phyloP scores from a whole-genome alignment of 2,888 invertebrate species.

The Sinotaia quadrata region DNA sequence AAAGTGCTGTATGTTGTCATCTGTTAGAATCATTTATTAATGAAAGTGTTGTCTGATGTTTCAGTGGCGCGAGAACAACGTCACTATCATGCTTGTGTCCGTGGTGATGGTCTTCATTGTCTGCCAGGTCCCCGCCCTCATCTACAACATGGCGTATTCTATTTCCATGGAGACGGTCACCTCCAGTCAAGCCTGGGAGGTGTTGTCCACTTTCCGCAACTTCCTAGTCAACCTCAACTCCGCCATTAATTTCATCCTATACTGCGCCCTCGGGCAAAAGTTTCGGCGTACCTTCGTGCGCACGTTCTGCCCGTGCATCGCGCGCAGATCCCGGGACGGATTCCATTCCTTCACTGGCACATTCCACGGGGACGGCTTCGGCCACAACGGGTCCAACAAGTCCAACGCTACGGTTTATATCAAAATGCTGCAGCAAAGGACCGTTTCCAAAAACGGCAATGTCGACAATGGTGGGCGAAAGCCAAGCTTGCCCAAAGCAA shows the following conservation, averaged over 20 bases:
- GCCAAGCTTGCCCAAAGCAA: neutral
- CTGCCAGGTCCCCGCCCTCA: constrained; percentile 82
- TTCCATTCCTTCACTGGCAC: constrained; percentile 58
- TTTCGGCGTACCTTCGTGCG: constrained; percentile 77
- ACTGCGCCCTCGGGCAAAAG: constrained; percentile 97
- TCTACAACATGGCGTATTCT: constrained; percentile 80
- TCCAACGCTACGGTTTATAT: constrained; percentile 43
- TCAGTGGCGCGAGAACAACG: constrained; percentile 91
- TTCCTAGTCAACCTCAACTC: constrained; percentile 96
- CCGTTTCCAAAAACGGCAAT: neutral
- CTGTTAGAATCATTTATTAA: neutral
- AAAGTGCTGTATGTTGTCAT: neutral
- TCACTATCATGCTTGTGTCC: constrained; percentile 94
- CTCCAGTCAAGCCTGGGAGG: constrained; percentile 76
- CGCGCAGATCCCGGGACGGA: constrained; percentile 42
- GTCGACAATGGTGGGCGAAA: constrained; percentile 3
- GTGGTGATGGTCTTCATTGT: constrained; percentile 95
- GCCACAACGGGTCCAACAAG: constrained; percentile 41
- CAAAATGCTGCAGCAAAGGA: constrained; percentile 39
- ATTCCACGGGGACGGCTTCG: constrained; percentile 40
- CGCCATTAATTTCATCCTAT: constrained; percentile 97
- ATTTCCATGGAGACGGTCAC: constrained; percentile 76
- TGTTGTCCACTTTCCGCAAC: constrained; percentile 76
- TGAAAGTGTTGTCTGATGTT: neutral
- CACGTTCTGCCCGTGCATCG: constrained; percentile 61